phyloP scores from a whole-genome alignment of 2,888 invertebrate genomes.

The Apocheima hispidaria region DNA sequence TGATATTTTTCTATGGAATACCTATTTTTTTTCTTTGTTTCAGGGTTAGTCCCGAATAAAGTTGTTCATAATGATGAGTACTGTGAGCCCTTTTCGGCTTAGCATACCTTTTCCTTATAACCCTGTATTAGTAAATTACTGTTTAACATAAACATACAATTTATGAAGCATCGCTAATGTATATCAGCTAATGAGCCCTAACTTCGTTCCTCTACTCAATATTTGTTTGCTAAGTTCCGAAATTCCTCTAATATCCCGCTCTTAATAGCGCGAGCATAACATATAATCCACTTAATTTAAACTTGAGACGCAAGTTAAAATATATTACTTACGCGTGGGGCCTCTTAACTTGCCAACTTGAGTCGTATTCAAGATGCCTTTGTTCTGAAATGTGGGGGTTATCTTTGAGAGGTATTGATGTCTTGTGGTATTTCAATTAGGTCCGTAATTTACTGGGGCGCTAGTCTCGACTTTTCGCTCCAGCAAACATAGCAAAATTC shows the following conservation, averaged over 20 bases:
- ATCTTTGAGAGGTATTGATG: slow-evolving; percentile 13
- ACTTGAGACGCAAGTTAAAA: slow-evolving; percentile 32
- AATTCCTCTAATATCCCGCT: slow-evolving; percentile 10
- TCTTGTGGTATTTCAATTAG: background rate
- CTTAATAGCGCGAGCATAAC: slow-evolving; percentile 23
- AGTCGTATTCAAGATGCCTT: slow-evolving; percentile 16
- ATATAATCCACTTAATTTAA: slow-evolving; percentile 34
- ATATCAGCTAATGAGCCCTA: slow-evolving; percentile 14
- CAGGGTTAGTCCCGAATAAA: too few species aligned
- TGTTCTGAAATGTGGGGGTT: slow-evolving; percentile 18
- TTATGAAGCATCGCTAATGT: slow-evolving; percentile 11
- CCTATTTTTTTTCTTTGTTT: too few species aligned
- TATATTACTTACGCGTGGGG: slow-evolving; percentile 31
- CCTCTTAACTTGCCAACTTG: slow-evolving; percentile 27
- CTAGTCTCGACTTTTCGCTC: too few species aligned
- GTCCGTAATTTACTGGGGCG: background rate
- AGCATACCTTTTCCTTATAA: too few species aligned
- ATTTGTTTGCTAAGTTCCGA: slow-evolving; percentile 19
- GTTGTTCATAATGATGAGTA: too few species aligned
- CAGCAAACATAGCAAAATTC: too few species aligned
- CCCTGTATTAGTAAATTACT: background rate
- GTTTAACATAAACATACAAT: slow-evolving; percentile 1
- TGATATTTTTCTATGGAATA: too few species aligned
- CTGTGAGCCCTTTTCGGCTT: too few species aligned
- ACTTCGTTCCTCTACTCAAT: slow-evolving; percentile 16